Base-by-base conservation (phyloP, 2,888 invertebrate species). In the Andrena praecox region DNA sequence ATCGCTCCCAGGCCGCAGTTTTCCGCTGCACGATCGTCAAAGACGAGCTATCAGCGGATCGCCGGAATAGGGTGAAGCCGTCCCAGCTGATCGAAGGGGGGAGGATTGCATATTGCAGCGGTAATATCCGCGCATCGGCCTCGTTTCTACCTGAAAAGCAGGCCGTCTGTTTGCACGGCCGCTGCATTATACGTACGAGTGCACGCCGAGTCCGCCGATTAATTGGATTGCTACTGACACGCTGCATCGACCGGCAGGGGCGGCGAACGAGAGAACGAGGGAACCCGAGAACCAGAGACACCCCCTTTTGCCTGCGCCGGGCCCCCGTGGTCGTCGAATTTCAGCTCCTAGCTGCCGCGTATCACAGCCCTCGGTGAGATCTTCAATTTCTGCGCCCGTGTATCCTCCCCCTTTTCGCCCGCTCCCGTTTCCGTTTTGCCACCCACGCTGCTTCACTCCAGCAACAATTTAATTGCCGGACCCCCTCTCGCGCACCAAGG, bases 161-260 rank as follows among this genome's bases (percentile, higher is more conserved):
- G 72, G 50, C 56, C 54, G 24, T 73, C 63, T 79, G 73, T 76
- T 84, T 79, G 76, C 76, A 62, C 69, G 76, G 66, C 72, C 75
- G 80, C 59, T 77, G 85, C 78, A 80, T 86, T 86, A 83, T 69
- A 84, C 73, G 86, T 77, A 52, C 59, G 85, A 80, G 77, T 70
- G 78, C 70, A 56, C 80, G 75, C 56, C 73, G 77, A 73, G 77
- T 71, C 70, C 77, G 72, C 27, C 75, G 86, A 86, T 86, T 86
- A 86, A 86, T 86, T 86, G 84, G 77, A 86, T 86, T 73, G 82
- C 76, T 73, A 76, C 80, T 80, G 84, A 86, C 86, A 75, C 78
- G 64, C 16, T 20, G 67, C 56, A 62, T 77, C 52, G 33, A 35
- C 56, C 66, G 52, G 20, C 35, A 20, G 29, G 56, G 35, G 33